These are phyloP conservation scores for Athalia rosae DNA, from an alignment of 2,888 invertebrate species.

Conservation along the genomic window DNA sequence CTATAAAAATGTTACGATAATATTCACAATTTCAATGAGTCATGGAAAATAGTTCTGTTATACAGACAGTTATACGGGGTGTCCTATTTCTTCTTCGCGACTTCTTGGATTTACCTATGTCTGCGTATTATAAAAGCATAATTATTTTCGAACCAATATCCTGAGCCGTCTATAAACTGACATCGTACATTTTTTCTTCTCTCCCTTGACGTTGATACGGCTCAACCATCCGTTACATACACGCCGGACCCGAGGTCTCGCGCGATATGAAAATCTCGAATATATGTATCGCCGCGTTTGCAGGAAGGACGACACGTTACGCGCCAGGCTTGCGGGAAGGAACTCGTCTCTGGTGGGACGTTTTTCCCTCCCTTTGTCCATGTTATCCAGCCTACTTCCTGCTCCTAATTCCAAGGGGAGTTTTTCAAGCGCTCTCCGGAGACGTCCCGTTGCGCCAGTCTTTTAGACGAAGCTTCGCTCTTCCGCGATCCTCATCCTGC, in stretches of 20 bases:
- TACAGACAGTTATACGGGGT: too few species aligned
- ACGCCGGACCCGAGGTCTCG: neutral
- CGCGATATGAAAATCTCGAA: constrained; percentile 3
- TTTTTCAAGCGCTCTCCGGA: constrained; percentile 37
- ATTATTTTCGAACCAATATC: too few species aligned
- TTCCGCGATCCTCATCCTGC: neutral
- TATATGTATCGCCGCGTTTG: constrained; percentile 22
- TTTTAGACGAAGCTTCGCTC: neutral
- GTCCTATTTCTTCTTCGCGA: too few species aligned
- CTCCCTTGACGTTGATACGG: too few species aligned
- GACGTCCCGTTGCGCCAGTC: constrained; percentile 32
- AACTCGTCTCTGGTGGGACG: constrained; percentile 16
- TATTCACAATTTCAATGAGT: constrained; percentile 44
- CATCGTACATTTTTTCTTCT: too few species aligned
- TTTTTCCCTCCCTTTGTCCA: neutral
- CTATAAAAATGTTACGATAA: constrained; percentile 42
- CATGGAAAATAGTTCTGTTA: constrained; percentile 15
- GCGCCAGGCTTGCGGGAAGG: constrained; percentile 27
- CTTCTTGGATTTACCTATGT: too few species aligned
- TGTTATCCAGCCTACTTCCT: constrained; percentile 28
- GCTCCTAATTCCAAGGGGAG: constrained; percentile 32
- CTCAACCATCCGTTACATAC: neutral
- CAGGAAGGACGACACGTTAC: neutral
- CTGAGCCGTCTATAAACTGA: too few species aligned
- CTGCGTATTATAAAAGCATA: too few species aligned